These are phyloP conservation scores for Galerucella nymphaeae DNA, from an alignment of 2,888 invertebrate species.

Conservation along the genomic window DNA sequence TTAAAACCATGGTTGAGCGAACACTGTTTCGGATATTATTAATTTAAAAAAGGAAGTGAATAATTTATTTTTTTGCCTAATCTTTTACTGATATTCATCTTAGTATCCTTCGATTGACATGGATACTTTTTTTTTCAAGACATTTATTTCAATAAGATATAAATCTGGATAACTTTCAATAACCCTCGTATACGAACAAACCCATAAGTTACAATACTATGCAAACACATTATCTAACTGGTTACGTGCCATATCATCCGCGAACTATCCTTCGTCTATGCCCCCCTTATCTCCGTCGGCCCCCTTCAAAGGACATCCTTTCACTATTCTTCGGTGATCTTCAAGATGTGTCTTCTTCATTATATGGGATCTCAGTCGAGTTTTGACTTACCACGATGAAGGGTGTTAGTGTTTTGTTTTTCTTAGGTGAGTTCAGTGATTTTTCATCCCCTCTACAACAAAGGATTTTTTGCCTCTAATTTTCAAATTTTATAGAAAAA, in stretches of 20 bases:
- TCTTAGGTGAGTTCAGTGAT: conserved; percentile 61
- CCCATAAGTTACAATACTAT: conserved; percentile 26
- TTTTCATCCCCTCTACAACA: neutral
- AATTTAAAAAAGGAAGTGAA: neutral
- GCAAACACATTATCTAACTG: conserved; percentile 41
- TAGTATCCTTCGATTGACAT: neutral
- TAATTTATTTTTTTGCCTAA: conserved; percentile 5
- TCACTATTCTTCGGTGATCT: conserved; percentile 56
- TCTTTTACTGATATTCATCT: neutral
- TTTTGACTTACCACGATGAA: conserved; percentile 61
- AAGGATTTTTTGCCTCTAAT: conserved; percentile 12
- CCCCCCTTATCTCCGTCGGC: conserved; percentile 24
- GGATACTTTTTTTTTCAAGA: too few relatives aligned
- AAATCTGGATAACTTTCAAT: neutral
- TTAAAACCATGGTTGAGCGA: neutral
- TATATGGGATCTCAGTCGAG: conserved; percentile 57
- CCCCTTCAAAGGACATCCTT: conserved; percentile 50
- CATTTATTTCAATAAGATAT: too few relatives aligned
- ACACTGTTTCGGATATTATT: neutral
- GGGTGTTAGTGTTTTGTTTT: conserved; percentile 62
- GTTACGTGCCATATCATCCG: conserved; percentile 39
- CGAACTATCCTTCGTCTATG: conserved; percentile 38
- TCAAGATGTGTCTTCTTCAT: conserved; percentile 53
- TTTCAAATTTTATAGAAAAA: too few relatives aligned
- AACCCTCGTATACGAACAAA: neutral